Conservation (phyloP, 2,113 vertebrate species). For the Prionailurus viverrinus region DNA sequence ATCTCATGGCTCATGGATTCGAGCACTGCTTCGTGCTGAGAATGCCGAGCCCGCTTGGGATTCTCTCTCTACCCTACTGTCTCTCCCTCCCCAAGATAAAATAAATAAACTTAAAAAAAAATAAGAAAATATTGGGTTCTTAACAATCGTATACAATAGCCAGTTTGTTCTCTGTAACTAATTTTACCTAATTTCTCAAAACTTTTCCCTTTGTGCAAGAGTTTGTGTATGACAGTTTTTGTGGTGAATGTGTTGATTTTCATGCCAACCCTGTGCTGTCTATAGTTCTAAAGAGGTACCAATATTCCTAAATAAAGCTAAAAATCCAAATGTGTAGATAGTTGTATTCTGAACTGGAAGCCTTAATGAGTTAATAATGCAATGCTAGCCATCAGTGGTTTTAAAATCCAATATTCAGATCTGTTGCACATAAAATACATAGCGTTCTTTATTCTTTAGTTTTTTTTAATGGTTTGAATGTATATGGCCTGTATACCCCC, state of each 20-base stretch:
- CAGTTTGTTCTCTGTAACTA: neutral
- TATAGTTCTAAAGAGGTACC: neutral
- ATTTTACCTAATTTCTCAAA: neutral
- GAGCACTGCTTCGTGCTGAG: too few species aligned
- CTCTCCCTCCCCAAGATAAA: too few species aligned
- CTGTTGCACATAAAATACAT: neutral
- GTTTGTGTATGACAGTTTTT: neutral
- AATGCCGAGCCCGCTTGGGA: too few species aligned
- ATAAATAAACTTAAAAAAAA: neutral
- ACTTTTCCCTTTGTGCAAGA: neutral
- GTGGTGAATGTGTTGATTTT: neutral
- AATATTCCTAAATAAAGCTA: neutral
- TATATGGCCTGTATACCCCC: neutral
- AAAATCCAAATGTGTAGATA: neutral
- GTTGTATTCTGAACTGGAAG: neutral
- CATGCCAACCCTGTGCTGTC: neutral
- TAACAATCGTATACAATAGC: neutral
- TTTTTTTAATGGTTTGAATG: slow-evolving; percentile 21
- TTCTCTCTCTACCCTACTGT: too few species aligned
- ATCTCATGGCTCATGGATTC: too few species aligned
- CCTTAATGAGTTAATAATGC: neutral
- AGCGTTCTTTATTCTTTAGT: neutral
- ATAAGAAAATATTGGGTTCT: neutral
- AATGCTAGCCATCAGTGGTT: neutral
- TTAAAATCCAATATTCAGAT: neutral